These are phyloP conservation scores for Drosophila demipolita DNA, from an alignment of 2,888 invertebrate species.

Conservation along the genomic window DNA sequence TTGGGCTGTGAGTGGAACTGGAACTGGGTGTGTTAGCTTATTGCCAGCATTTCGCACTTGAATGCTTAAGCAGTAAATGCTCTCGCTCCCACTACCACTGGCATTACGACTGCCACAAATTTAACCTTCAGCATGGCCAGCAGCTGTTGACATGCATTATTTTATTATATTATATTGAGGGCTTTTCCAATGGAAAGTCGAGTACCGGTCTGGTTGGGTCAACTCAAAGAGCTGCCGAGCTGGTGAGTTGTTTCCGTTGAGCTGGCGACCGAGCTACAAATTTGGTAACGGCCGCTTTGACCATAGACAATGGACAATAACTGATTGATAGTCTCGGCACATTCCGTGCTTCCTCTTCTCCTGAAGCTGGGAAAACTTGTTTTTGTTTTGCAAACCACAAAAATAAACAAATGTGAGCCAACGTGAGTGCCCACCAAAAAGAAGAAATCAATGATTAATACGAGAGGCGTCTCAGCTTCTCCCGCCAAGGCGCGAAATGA, in stretches of 20 bases:
- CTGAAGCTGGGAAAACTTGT: slow-evolving; percentile 63
- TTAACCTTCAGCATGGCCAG: slow-evolving; percentile 61
- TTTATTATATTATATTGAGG: slow-evolving; percentile 41
- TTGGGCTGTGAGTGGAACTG: slow-evolving; percentile 35
- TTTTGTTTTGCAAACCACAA: slow-evolving; percentile 68
- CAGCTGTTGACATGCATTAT: slow-evolving; percentile 23
- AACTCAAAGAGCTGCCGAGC: slow-evolving; percentile 15
- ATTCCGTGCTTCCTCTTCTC: slow-evolving; percentile 63
- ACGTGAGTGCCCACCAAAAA: slow-evolving; percentile 45
- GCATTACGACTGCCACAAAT: slow-evolving; percentile 23
- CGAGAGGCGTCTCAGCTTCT: slow-evolving; percentile 38
- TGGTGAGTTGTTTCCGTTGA: neutral
- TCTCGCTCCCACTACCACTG: slow-evolving; percentile 26
- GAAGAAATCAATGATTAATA: slow-evolving; percentile 72
- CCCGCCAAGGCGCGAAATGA: slow-evolving; percentile 38
- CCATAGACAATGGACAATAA: slow-evolving; percentile 70
- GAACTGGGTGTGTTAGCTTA: slow-evolving; percentile 56
- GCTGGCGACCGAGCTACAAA: slow-evolving; percentile 33
- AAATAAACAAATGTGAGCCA: slow-evolving; percentile 55
- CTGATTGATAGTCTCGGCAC: slow-evolving; percentile 81
- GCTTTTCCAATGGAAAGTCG: slow-evolving; percentile 79
- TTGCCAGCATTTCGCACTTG: slow-evolving; percentile 51
- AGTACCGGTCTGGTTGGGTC: slow-evolving; percentile 61
- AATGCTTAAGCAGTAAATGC: slow-evolving; percentile 54
- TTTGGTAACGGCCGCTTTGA: slow-evolving; percentile 67